These are phyloP conservation scores for Limanda limanda DNA, from an alignment of 2,113 vertebrate species.

Conservation along the genomic window DNA sequence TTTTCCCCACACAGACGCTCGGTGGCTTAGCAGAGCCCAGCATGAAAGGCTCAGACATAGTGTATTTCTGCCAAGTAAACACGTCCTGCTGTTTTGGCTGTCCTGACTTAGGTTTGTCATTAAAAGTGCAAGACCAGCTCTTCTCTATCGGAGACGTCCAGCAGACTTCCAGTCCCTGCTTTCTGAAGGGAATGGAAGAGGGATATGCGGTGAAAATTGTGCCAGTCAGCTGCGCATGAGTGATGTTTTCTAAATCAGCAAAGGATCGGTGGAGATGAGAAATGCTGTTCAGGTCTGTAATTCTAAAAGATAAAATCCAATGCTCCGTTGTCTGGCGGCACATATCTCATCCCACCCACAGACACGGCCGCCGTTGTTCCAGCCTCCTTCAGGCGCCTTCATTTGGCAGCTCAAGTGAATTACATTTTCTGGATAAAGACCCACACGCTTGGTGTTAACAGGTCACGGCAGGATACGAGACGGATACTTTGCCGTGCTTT, in stretches of 20 bases:
- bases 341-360: slow-evolving; percentile 45
- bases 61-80: slow-evolving; percentile 79
- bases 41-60: slow-evolving; percentile 69
- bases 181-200: slow-evolving; percentile 30
- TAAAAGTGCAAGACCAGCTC: slow-evolving; percentile 69
- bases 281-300: slow-evolving; percentile 20
- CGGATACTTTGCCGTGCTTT: slow-evolving; percentile 5
- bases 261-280: slow-evolving; percentile 51
- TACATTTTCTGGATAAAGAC: slow-evolving; percentile 24
- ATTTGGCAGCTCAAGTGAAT: slow-evolving; percentile 24
- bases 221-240: slow-evolving; percentile 51
- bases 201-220: slow-evolving; percentile 18
- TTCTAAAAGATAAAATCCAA: slow-evolving; percentile 29
- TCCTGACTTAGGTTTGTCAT: slow-evolving; percentile 68
- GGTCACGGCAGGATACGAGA: slow-evolving; percentile 6
- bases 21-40: slow-evolving; percentile 54
- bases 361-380: slow-evolving; percentile 17
- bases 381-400: neutral
- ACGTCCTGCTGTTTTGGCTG: slow-evolving; percentile 71
- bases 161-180: slow-evolving; percentile 14
- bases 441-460: slow-evolving; percentile 3
- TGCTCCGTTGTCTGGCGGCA: slow-evolving; percentile 32
- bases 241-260: slow-evolving; percentile 43
- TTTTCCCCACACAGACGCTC: slow-evolving; percentile 41
- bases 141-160: slow-evolving; percentile 39